Base-by-base conservation (phyloP, 2,888 invertebrate genomes). In the Andrena haemorrhoa region DNA sequence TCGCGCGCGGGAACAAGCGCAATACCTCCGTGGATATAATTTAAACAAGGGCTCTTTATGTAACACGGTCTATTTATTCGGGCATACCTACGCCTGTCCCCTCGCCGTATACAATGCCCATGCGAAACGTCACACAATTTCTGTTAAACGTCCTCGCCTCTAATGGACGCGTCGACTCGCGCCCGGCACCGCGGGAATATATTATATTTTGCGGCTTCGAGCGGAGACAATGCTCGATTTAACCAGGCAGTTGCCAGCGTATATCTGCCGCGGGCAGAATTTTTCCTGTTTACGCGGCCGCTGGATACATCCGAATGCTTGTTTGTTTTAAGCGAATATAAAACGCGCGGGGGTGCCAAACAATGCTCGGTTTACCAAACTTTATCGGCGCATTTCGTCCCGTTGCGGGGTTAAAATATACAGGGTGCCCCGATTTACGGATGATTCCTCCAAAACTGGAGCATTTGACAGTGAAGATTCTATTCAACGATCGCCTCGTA, bases 1-100 rank as follows among this genome's bases (percentile, higher is more conserved):
- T 69, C 64, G 78, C 66, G 76, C 66, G 74, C 75, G 60, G 75
- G 69, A 72, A 88, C 83, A 81, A 86, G 83, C 79, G 89, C 88
- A 89, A 89, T 90, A 87, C 79, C 87, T 88, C 60, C 76, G 75
- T 61, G 79, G 76, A 64, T 78, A 80, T 87, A 87, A 87, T 87
- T 87, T 87, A 87, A 87, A 78, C 85, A 78, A 83, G 79, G 83
- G 79, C 84, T 82, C 86, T 87, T 87, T 84, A 84, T 69, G 83
- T 86, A 80, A 83, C 88, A 75, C 78, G 83, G 70, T 85, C 78
- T 88, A 88, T 88, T 88, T 88, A 88, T 88, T 86, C 80, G 71
- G 76, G 75, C 77, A 75, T 73, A 81, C 70, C 84, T 68, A 61
- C 77, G 72, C 74, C 65, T 60, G 74, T 60, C 72, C 80, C 63